Evolutionary conservation across 2,113 vertebrate species (phyloP), one percentile per base, ranked within the genome.

Genomic region (Pelodiscus sinensis): DNA sequence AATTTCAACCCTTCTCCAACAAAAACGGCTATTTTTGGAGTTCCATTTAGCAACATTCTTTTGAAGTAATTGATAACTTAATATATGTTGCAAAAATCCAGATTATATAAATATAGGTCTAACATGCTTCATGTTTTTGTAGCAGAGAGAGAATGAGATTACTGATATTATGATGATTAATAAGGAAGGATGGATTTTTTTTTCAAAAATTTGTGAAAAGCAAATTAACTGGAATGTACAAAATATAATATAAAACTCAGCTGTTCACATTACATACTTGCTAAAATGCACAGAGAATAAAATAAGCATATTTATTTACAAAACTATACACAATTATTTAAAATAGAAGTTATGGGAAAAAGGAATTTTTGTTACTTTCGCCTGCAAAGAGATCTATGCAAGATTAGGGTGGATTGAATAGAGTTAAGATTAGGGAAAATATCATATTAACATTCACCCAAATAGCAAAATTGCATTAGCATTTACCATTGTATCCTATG

Each of bases 211-310:
- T 5, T 19, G 55, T 25, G 54, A 88, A 79, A 13, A 83, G 6
- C 35, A 90, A 71, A 1, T 1, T 25, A 7, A 2, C 0, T 2
- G 0, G 0, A 78, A 85, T 55, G 56, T 89, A 55, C 8, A 78
- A 29, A 89, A 71, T 81, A 54, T 7, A 56, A 5, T 3, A 78
- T 60, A 8, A 25, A 68, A 54, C 35, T 15, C 24, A 77, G 2
- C 11, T 75, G 4, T n/a, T 14, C 2, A 80, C 19, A 22, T 35
- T 54, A 54, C 19, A 2, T 15, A 8, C 9, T 62, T 14, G 15
- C n/a, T 71, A 35, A 71, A 71, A 35, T n/a, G 3, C 9, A 71
- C 31, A 71, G 9, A 71, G n/a, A 35, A 38, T 50, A 8, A 14
- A 73, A 38, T 50, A 8, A 14, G 62, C 25, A 78, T 16, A 25